Conservation (phyloP, 2,113 vertebrate species). For the Glareola pratincola region DNA sequence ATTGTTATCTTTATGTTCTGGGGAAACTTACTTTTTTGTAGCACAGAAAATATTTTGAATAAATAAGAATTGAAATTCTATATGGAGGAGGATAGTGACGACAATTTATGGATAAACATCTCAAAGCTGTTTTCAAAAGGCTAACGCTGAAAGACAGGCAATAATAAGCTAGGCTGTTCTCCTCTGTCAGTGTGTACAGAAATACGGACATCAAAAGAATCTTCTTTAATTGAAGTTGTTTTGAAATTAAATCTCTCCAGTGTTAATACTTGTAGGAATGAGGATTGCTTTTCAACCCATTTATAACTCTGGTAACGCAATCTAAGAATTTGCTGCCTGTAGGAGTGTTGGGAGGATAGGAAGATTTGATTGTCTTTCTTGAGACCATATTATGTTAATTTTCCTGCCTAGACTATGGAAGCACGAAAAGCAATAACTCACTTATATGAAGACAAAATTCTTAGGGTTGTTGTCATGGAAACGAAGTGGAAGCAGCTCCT, state of each 20-base stretch:
- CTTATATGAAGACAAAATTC: constrained; percentile 66
- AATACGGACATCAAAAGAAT: neutral
- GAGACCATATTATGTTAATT: constrained; percentile 72
- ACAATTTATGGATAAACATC: neutral
- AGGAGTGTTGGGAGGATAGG: constrained; percentile 28
- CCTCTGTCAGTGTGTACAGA: neutral
- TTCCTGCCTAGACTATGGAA: constrained; percentile 60
- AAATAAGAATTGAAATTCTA: neutral
- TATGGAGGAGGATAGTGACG: neutral
- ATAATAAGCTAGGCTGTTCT: neutral
- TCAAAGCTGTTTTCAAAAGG: neutral
- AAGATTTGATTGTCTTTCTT: constrained; percentile 57
- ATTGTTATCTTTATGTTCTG: neutral
- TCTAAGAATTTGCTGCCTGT: constrained; percentile 39
- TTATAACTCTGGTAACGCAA: constrained; percentile 39
- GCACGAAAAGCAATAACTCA: constrained; percentile 71
- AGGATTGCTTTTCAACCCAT: constrained; percentile 45
- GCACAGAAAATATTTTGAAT: neutral
- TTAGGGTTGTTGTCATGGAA: constrained; percentile 73
- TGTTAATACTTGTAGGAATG: constrained; percentile 35
- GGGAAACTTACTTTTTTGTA: neutral
- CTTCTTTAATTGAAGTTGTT: constrained; percentile 58
- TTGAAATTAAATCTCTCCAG: constrained; percentile 60
- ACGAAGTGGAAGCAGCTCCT: constrained; percentile 47
- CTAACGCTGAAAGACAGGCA: neutral